Evolutionary conservation across 2,113 vertebrate genomes (phyloP), one percentile per base, ranked within the genome.

Genomic region (Corapipo altera): DNA sequence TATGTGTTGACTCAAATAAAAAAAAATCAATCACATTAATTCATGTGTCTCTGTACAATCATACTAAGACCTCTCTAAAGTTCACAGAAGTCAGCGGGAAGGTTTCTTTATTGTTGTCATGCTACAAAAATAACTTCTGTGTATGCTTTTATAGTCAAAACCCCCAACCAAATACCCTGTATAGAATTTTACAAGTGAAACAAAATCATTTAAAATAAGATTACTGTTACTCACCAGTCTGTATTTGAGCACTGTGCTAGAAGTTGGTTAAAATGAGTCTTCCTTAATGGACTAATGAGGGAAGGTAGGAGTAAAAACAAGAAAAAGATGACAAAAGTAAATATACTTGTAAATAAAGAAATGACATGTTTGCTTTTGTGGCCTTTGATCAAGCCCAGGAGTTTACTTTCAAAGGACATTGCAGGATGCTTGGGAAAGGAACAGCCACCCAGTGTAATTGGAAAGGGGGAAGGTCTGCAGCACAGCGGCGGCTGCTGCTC

Each of bases 311-410:
- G 28, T 32, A 65, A 83, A 88, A 92, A 89, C 26, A 54, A 76
- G 81, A 72, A 67, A 91, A 73, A 48, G 51, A 51, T 57, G 89
- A 81, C 43, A 57, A 74, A 65, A 89, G 80, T 52, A 85, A 66
- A 46, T 61, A 54, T 3, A 23, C 78, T 94, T 0, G 2, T 93
- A 89, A 88, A 74, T 79, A 57, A 59, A 76, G 81, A 64, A 91
- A 48, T 1, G 3, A 12, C 4, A 2, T 37, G 77, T 82, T 95
- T 95, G 32, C 65, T 43, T 76, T 46, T 30, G 39, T 27, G 67
- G 85, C 89, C 86, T 95, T 95, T 92, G 95, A 95, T 94, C 91
- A 83, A 72, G 81, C 64, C 48, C 43, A 30, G 61, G 65, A 93
- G 83, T 28, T 67, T 49, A 9, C 61, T 89, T 92, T 66, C 69